Evolutionary conservation across 1,140 invertebrate genomes (phyloP), one percentile per base, ranked within the genome.

Genomic region (Eumeta japonica): DNA sequence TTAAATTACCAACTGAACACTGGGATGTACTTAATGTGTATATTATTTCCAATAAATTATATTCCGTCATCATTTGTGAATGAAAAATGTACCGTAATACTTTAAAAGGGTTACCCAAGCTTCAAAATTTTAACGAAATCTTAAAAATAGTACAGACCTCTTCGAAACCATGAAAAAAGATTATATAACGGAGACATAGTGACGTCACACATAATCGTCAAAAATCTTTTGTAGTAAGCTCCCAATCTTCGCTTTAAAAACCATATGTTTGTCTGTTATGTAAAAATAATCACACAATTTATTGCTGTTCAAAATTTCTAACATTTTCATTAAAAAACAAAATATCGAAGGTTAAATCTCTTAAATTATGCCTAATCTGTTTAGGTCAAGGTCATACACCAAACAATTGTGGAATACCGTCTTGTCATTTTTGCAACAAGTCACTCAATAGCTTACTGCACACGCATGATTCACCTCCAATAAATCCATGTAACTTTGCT

Each of bases 61-160:
- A 51, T 28, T 5, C 20, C 11, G 11, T 37, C 7, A 48, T 41
- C 2, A 19, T 16, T 28, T 32, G 42, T 27, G 11, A 43, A 20
- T 52, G 50, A 42, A 38, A 49, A 35, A 42, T 45, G 28, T 33
- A 45, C 34, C 35, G 40, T 2, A 46, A 46, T 20, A 44, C 15
- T 9, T 20, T 42, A 4, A 16, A 3, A 9, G 20, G 37, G n/a
- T 19, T 36, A 0, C 43, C 43, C 10, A 48, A 37, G n/a, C 27
- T 54, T 14, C 5, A 10, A 10, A 33, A 46, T 24, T 50, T 54
- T 45, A 34, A 29, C n/a, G 38, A 30, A 18, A 50, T 54, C 41
- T n/a, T 50, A 17, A 48, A 20, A 27, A 39, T 43, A n/a, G n/a
- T n/a, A n/a, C n/a, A n/a, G n/a, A n/a, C n/a, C n/a, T n/a, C n/a